Conservation (phyloP, 92 coral and sea anemone species). For the Porites lobata region DNA sequence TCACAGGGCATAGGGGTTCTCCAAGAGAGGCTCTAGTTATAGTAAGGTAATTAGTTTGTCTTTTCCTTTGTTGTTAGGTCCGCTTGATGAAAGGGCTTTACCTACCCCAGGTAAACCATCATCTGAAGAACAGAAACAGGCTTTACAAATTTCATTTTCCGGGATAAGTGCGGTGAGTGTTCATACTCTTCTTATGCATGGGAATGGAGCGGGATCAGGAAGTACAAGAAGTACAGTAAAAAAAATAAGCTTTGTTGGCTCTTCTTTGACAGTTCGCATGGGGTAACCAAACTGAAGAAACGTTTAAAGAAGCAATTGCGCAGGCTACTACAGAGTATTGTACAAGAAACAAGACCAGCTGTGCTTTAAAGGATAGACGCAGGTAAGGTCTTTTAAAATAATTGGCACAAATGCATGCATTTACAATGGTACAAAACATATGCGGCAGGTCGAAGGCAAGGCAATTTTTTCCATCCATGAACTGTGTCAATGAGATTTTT, state of each 20-base stretch:
- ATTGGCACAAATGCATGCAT: neutral
- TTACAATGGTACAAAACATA: no score
- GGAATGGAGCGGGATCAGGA: neutral
- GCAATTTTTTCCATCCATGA: no score
- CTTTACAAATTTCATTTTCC: conserved; percentile 7
- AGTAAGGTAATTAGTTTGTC: no score
- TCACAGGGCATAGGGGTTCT: no score
- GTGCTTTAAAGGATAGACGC: conserved; percentile 9
- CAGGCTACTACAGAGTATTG: neutral
- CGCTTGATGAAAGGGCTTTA: no score
- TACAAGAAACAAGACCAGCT: conserved; percentile 4
- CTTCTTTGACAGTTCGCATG: conserved; percentile 17
- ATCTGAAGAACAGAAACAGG: conserved; percentile 4
- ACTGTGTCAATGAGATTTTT: no score
- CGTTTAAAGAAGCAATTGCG: conserved; percentile 21
- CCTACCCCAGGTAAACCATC: conserved; percentile 1
- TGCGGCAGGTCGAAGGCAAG: neutral
- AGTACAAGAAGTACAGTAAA: no score
- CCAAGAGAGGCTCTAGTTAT: no score
- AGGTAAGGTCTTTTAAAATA: neutral
- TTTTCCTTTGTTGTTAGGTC: no score
- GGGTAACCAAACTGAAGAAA: conserved; percentile 6
- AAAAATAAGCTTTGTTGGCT: neutral
- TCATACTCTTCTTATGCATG: neutral
- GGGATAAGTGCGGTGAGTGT: neutral